A percentile compares a stretch with the other conserved stretches of the same genome.
Conservation (phyloP, 2,113 vertebrate species). For the Lophius piscatorius region DNA sequence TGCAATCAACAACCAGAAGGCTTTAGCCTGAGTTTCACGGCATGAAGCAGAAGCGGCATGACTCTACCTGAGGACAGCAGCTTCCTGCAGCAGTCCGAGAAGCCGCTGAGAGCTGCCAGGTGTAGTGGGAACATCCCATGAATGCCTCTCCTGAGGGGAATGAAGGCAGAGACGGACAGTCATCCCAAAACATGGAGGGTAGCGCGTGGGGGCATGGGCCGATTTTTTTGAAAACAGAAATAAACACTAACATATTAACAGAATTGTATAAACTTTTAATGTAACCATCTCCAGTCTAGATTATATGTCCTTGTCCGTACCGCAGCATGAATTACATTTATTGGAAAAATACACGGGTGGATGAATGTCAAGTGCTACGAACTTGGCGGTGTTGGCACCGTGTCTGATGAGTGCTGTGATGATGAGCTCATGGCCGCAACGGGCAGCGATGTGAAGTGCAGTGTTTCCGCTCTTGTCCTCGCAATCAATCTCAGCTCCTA, state of each 20-base stretch:
- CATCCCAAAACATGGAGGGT: constrained; percentile 9
- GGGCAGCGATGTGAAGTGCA: constrained; percentile 94
- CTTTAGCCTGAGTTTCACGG: constrained; percentile 13
- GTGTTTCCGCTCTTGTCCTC: constrained; percentile 96
- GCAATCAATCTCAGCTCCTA: constrained; percentile 94
- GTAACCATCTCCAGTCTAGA: constrained; percentile 3
- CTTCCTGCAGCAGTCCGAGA: constrained; percentile 98
- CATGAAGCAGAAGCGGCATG: constrained; percentile 14
- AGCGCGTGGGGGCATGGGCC: background rate
- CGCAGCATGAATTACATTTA: background rate
- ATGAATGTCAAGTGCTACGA: constrained; percentile 72
- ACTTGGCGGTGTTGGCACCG: constrained; percentile 93
- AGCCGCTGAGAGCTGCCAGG: constrained; percentile 96
- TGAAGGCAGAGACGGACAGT: constrained; percentile 34
- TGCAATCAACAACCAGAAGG: constrained; percentile 30
- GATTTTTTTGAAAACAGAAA: too few species aligned
- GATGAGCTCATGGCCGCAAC: constrained; percentile 94
- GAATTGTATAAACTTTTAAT: background rate
- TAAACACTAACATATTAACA: background rate
- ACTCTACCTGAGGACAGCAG: constrained; percentile 92
- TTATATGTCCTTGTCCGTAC: background rate
- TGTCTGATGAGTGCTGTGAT: constrained; percentile 95
- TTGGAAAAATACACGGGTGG: constrained; percentile 8
- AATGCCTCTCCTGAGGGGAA: constrained; percentile 86
- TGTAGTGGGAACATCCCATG: constrained; percentile 98